Evolutionary conservation across 2,888 invertebrate genomes (phyloP), one percentile per base, ranked within the genome.

Genomic region (Dasypolia templi): DNA sequence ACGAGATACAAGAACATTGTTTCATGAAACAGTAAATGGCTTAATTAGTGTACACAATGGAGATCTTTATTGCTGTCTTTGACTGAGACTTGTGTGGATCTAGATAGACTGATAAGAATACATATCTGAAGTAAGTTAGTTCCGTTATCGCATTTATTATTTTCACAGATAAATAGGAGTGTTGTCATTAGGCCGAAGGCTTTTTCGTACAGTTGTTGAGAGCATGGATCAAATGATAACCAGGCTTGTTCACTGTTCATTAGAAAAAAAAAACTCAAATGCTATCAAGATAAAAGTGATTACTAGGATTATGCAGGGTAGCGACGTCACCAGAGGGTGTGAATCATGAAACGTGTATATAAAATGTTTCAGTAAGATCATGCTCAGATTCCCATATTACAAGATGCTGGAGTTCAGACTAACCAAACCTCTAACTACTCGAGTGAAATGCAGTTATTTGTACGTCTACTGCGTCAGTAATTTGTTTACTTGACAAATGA

Each of bases 1-100:
- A 46, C 26, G 44, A 44, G n/a, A 67, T 72, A 32, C 44, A 29
- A 68, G 77, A 79, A 61, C 82, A 86, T 85, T 77, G 77, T 87
- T 88, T 82, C 82, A 88, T 81, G 84, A 81, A 80, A 81, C 79
- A 79, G 82, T 86, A 79, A 83, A 87, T 82, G 85, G 79, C 85
- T 87, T 86, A 85, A 87, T 86, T 86, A 77, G 82, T 85, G 84
- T 84, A 78, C 86, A 89, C 72, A 89, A 83, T 86, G 86, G 83
- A 85, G 86, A 87, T 82, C 84, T 87, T 86, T 85, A 84, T 77
- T 79, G 81, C 83, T 79, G 17, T 84, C 75, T 83, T 87, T 84
- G 82, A 86, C 88, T 90, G 89, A 89, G 82, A 76, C 75, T 84
- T 74, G 83, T 61, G 59, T 65, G 65, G 58, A 81, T 70, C 56